Base-by-base conservation (phyloP, 2,888 invertebrate species). In the Fragum sueziense region DNA sequence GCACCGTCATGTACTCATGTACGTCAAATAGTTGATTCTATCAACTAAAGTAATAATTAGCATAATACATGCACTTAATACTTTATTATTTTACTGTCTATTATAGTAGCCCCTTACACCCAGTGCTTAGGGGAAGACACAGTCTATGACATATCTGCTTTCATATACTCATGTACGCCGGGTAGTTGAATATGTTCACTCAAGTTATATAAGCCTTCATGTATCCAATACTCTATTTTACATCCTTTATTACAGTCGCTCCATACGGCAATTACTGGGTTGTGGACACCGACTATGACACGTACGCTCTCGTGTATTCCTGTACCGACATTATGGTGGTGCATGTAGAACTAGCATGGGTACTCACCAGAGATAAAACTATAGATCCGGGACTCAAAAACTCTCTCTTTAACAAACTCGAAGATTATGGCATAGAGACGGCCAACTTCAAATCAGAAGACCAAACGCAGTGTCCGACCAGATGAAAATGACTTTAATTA, bases 191-290 rank as follows among this genome's bases (percentile, higher is more conserved):
- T n/a, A n/a, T n/a, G n/a, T n/a, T n/a, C n/a, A n/a, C n/a, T n/a
- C n/a, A n/a, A n/a, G n/a, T n/a, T n/a, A n/a, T n/a, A n/a, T n/a
- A n/a, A n/a, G n/a, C n/a, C n/a, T n/a, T n/a, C n/a, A n/a, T n/a
- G n/a, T 37, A 11, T 31, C 14, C 41, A 22, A 51, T 33, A 29
- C n/a, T 31, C 17, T n/a, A 34, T 27, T 47, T 52, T 22, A 25
- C 25, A 25, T 54, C 70, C 29, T 71, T 31, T 59, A 29, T 29
- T 85, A 31, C 79, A 86, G 87, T 41, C 20, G 79, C 84, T 11
- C 86, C 85, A 0, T 87, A 84, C 57, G 86, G 80, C 2, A 75
- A 81, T 22, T 88, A 88, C 75, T 87, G 87, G 87, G 78, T 88
- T 11, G 20, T 88, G 2, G 87, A 87, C 33, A 88, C 88, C 0